Evolutionary conservation across 2,113 vertebrate genomes (phyloP).

Genomic region (Dromas ardeola): DNA sequence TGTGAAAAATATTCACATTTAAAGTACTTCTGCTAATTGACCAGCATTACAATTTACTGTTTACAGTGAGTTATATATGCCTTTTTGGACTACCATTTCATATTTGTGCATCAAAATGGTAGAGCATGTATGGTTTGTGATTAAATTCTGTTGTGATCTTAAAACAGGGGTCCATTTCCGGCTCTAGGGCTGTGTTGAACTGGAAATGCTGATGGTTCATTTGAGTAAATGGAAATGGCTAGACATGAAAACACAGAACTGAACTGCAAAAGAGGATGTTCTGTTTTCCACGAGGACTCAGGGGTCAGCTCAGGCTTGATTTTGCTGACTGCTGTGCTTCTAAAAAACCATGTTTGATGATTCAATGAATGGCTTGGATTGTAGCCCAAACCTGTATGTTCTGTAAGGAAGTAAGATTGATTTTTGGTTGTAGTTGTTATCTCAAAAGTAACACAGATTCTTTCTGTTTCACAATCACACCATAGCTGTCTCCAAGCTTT

Average conservation of each 20-base stretch:
- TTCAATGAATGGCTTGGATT: neutral
- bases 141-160: neutral
- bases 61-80: neutral
- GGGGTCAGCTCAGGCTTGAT: neutral
- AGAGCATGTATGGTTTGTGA: neutral
- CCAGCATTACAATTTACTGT: neutral
- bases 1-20: neutral
- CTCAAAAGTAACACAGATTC: neutral
- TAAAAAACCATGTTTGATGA: neutral
- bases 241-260: neutral
- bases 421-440: neutral
- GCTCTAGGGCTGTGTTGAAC: neutral
- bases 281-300: neutral
- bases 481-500: neutral
- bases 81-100: neutral
- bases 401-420: neutral
- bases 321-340: neutral
- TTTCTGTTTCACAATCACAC: neutral
- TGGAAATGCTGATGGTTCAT: neutral
- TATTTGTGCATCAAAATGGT: neutral
- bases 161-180: neutral
- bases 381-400: neutral
- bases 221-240: neutral
- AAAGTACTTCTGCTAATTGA: neutral
- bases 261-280: neutral